A percentile compares a stretch with the other conserved stretches of the same genome.
These are phyloP conservation scores for Crocidura indochinensis DNA, from an alignment of 2,797 vertebrate species.

Conservation along the genomic window DNA sequence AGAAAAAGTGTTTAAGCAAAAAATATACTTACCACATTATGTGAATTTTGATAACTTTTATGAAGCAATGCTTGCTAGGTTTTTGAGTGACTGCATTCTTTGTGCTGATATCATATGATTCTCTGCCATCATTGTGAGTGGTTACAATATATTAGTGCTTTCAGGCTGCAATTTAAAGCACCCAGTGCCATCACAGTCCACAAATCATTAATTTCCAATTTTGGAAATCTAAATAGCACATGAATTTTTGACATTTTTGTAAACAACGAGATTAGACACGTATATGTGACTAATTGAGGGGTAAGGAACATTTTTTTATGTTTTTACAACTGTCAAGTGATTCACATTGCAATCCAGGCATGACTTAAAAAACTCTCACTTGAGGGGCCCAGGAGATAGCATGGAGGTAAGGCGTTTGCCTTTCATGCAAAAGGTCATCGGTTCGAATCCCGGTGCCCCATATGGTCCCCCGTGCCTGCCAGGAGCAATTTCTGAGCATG, in stretches of 20 bases:
- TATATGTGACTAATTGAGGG: conserved; percentile 42
- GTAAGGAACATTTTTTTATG: background rate
- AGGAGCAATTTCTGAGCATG: no score
- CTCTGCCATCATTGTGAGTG: no score
- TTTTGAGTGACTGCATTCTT: conserved; percentile 26
- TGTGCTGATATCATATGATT: no score
- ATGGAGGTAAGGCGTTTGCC: no score
- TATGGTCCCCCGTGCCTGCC: no score
- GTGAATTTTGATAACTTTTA: conserved; percentile 15
- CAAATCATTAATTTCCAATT: conserved; percentile 10
- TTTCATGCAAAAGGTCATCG: no score
- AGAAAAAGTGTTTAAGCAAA: conserved; percentile 57
- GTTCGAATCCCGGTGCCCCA: no score
- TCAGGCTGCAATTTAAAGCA: conserved; percentile 50
- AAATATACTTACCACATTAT: conserved; percentile 56
- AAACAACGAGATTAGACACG: conserved; percentile 45
- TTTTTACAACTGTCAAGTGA: conserved; percentile 90
- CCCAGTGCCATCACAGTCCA: conserved; percentile 40
- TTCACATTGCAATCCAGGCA: conserved; percentile 88
- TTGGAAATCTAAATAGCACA: conserved; percentile 55
- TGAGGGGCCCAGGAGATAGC: no score
- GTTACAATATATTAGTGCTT: background rate
- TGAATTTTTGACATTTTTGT: conserved; percentile 42
- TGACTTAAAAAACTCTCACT: conserved; percentile 89
- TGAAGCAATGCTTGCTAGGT: conserved; percentile 42